These are phyloP conservation scores for Coregonus sp. DNA, from an alignment of 2,797 vertebrate species.

Conservation along the genomic window DNA sequence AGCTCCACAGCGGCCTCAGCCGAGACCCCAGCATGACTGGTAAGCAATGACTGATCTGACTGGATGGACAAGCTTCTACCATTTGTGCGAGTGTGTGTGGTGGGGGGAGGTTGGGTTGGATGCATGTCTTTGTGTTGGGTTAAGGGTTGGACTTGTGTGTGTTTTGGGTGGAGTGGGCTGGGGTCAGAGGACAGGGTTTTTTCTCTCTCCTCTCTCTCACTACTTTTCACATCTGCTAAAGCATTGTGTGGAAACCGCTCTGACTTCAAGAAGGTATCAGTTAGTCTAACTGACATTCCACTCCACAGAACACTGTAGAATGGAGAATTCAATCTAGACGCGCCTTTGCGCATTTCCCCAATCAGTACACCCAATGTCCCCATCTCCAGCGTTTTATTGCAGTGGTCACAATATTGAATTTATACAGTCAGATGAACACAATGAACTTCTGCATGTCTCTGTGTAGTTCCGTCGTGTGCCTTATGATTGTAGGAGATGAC, in stretches of 20 bases:
- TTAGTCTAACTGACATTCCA: neutral
- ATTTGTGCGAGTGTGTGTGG: slow-evolving; percentile 41
- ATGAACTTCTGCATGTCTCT: neutral
- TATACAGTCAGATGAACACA: neutral
- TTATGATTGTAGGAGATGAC: neutral
- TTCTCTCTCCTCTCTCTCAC: neutral
- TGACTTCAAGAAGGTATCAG: neutral
- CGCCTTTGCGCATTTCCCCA: no score
- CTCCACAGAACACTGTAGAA: neutral
- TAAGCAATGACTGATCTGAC: slow-evolving; percentile 67
- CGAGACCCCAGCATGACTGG: slow-evolving; percentile 96
- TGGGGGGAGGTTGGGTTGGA: slow-evolving; percentile 44
- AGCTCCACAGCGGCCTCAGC: slow-evolving; percentile 93
- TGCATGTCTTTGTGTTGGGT: slow-evolving; percentile 38
- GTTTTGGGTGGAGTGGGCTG: slow-evolving; percentile 55
- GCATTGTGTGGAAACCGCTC: neutral
- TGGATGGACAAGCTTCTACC: slow-evolving; percentile 1
- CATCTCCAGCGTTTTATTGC: neutral
- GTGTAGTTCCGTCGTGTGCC: neutral
- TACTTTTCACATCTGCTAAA: neutral
- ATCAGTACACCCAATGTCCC: no score
- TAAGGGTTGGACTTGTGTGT: slow-evolving; percentile 51
- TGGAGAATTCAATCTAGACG: no score
- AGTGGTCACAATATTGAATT: neutral
- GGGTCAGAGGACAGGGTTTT: neutral